Base-by-base conservation (phyloP, 2,797 vertebrate species). In the Clarias pachynema region DNA sequence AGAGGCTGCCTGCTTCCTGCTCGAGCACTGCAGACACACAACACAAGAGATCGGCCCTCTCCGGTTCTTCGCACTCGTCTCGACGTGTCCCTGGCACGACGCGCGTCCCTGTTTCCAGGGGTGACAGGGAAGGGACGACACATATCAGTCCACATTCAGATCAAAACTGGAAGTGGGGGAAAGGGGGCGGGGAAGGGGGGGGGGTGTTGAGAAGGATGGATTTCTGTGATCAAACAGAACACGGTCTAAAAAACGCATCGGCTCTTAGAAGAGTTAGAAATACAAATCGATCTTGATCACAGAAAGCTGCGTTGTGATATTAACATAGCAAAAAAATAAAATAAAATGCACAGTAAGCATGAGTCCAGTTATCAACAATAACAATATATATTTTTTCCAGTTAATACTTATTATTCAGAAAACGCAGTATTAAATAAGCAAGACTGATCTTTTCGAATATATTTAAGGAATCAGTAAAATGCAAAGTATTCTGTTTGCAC, bases 1-100 rank as follows among this genome's bases (percentile, higher is more conserved):
- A 93, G 89, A 89, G 85, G 89, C 90, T 91, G 91, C 90, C 90
- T 88, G 91, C 90, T 94, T 91, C 85, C 85, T 78, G 68, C 77
- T 68, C 83, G 37, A 81, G 68, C 72, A 82, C 85, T 73, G 80
- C 16, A 59, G 87, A 86, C 85, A 84, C 66, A 79, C 86, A 68
- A 31, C 69, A 81, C 86, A 68, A 26, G 78, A 85, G 82, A 88
- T 81, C 79, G 66, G 85, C 73, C 49, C 65, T 82, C 68, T 74
- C 31, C 7, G 81, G 60, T 65, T 83, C 56, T 84, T 68, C 37
- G 37, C 49, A 66, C 49, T 84, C 26, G 62, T 81, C 72, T 73
- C 65, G 63, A 70, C 62, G 56, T 56, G 82, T 83, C 82, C 68
- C 62, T 86, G 66, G 66, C 68, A 66, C 75, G 44, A 79, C 31